Evolutionary conservation across 2,888 invertebrate species (phyloP), one percentile per base, ranked within the genome.

Genomic region (Allophyes oxyacanthae): DNA sequence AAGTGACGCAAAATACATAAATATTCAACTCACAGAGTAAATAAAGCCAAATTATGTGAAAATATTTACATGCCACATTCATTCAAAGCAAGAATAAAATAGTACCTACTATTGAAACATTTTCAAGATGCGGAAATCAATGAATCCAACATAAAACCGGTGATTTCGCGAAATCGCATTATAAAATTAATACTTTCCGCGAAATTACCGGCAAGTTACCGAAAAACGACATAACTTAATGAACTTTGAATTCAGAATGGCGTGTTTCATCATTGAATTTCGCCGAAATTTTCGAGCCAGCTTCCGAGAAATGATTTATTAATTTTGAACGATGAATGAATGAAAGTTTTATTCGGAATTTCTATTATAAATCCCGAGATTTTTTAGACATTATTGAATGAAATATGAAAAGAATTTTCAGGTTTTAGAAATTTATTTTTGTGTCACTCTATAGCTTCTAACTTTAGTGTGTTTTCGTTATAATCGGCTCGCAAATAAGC

Each of bases 251-350:
- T 43, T 8, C 5, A n/a, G 15, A 10, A 25, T 20, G 6, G 6
- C 1, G 14, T 25, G 15, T 26, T 28, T 6, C 5, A 2, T 5
- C 10, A 30, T 15, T 6, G 13, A 13, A 41, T 41, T 59, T 37
- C 26, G 32, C 13, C 7, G 26, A 42, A 68, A 62, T 64, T 49
- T 30, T 30, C 33, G 32, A 15, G 6, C 26, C 28, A 11, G 32
- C 28, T 46, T 40, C 42, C 38, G 11, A 32, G 32, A 37, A 67
- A 9, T 14, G 34, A 14, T 61, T 43, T 54, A 68, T 55, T 68
- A 36, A 62, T 62, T 61, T 55, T 40, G 20, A 54, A 20, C 14
- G 42, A 15, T 14, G 41, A 48, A 48, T 52, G 43, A 48, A 46
- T 4, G 13, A 43, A 46, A 62, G 11, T 64, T 50, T 15, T 6